Percentiles rank a stretch among this genome's conserved stretches.
Conservation (phyloP, 1,140 invertebrate species). For the Uloborus diversus region DNA sequence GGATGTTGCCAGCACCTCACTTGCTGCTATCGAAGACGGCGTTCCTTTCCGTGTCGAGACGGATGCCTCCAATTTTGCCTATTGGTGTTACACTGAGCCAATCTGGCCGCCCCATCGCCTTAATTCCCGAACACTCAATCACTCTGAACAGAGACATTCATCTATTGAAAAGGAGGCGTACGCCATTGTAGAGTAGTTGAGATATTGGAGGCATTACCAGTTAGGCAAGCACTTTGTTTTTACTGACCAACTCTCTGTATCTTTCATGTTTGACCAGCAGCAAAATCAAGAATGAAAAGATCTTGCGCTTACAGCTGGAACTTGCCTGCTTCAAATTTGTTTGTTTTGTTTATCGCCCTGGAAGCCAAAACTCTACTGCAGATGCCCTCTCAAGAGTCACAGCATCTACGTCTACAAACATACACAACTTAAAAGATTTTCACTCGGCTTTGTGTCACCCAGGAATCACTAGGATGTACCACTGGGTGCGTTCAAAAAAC, state of each 20-base stretch:
- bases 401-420: too few species aligned
- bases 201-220: conserved; percentile 55
- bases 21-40: neutral
- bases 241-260: conserved; percentile 58
- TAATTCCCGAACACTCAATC: conserved; percentile 49
- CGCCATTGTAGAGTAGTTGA: conserved; percentile 54
- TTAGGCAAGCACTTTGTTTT: conserved; percentile 58
- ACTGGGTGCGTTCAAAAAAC: neutral
- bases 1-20: conserved; percentile 47
- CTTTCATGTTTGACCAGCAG: conserved; percentile 59
- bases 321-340: conserved; percentile 12
- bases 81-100: conserved; percentile 56
- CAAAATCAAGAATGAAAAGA: conserved; percentile 61
- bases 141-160: conserved; percentile 10
- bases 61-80: conserved; percentile 54
- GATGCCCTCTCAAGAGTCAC: conserved; percentile 3
- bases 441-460: neutral
- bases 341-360: conserved; percentile 15
- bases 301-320: conserved; percentile 17
- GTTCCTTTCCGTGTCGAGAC: conserved; percentile 3
- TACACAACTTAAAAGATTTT: neutral
- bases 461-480: neutral
- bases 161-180: conserved; percentile 57
- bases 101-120: conserved; percentile 41
- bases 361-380: neutral